phyloP scores from a whole-genome alignment of 2,113 vertebrate genomes.

The Egretta garzetta region DNA sequence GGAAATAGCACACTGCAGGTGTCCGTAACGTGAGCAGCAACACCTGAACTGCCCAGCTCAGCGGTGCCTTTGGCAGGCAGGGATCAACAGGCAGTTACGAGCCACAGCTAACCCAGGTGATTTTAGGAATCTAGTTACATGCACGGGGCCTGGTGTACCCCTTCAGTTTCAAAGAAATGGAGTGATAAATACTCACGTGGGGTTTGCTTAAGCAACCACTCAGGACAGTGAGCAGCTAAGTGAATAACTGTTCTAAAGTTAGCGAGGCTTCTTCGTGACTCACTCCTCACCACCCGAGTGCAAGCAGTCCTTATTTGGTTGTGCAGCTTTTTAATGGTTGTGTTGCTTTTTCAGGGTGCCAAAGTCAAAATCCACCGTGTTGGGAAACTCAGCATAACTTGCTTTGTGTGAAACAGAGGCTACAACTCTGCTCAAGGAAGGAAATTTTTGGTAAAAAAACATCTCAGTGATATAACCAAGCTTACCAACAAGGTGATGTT shows the following conservation, averaged over 20 bases:
- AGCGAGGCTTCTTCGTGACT: not conserved
- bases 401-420: not conserved
- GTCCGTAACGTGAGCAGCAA: not conserved
- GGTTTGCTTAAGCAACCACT: not conserved
- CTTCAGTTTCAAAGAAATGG: not conserved
- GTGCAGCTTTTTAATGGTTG: not conserved
- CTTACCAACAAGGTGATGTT: not conserved
- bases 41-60: not conserved
- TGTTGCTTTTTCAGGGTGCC: not conserved
- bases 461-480: not conserved
- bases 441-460: not conserved
- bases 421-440: not conserved
- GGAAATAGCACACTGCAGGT: not conserved
- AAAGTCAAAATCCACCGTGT: not conserved
- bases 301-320: not conserved
- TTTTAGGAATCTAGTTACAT: not conserved
- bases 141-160: not conserved
- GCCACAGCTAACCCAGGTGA: not conserved
- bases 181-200: not conserved
- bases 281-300: not conserved
- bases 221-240: fast-evolving
- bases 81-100: not conserved
- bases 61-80: not conserved
- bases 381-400: not conserved
- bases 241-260: not conserved